These are phyloP conservation scores for Gymnodraco acuticeps DNA, from an alignment of 2,797 vertebrate species.

Conservation along the genomic window DNA sequence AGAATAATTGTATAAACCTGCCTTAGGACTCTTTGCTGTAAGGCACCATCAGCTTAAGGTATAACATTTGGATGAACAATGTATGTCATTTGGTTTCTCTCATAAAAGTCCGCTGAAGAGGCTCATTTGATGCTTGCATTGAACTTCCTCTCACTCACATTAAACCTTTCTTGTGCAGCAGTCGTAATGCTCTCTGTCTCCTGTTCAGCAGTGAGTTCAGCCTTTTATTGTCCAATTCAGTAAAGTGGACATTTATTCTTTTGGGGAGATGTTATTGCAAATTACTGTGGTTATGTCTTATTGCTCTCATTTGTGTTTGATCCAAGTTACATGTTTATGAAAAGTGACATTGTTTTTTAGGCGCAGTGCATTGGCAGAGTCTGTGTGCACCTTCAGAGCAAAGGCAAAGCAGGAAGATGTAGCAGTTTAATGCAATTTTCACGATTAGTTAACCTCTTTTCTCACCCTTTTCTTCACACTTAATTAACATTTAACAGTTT, in stretches of 20 bases:
- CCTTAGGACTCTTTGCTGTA: background rate
- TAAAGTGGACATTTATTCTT: conserved; percentile 32
- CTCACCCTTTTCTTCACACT: conserved; percentile 10
- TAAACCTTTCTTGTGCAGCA: background rate
- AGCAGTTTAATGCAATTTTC: conserved; percentile 21
- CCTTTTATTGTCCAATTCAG: conserved; percentile 42
- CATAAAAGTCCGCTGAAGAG: too few species aligned
- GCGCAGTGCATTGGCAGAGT: conserved; percentile 1
- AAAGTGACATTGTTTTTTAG: conserved; percentile 17
- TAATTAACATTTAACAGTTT: conserved; percentile 31
- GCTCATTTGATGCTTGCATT: background rate
- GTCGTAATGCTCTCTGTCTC: conserved; percentile 4
- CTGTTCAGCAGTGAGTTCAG: background rate
- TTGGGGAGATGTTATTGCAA: conserved; percentile 6
- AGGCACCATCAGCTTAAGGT: background rate
- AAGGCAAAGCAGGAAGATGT: background rate
- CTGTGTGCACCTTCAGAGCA: conserved; percentile 11
- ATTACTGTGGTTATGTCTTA: background rate
- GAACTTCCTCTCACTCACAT: background rate
- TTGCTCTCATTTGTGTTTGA: conserved; percentile 20
- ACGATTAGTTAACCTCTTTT: conserved; percentile 25
- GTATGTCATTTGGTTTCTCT: background rate
- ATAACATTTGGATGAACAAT: background rate
- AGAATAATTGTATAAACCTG: background rate
- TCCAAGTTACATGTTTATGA: conserved; percentile 10